Evolutionary conservation across 2,888 invertebrate genomes (phyloP).

Genomic region (Heliconius ethilla): DNA sequence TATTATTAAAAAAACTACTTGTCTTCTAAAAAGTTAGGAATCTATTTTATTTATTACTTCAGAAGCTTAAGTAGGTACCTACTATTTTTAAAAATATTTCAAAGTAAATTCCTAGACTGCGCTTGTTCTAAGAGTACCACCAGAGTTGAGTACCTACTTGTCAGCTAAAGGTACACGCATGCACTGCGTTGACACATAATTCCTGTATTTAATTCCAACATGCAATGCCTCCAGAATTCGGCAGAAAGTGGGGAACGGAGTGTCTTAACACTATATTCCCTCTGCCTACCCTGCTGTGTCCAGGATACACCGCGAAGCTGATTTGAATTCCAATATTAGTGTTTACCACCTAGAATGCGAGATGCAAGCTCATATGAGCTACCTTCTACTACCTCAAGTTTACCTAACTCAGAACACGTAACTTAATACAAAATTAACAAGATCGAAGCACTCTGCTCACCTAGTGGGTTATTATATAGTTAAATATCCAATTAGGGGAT

Average conservation of each 20-base stretch:
- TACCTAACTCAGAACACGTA: constrained; percentile 12
- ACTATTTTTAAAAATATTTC: neutral
- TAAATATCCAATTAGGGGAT: constrained; percentile 72
- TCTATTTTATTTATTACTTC: neutral
- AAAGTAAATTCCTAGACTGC: neutral
- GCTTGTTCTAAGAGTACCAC: neutral
- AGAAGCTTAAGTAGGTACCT: neutral
- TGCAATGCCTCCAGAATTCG: no score
- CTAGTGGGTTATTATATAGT: constrained; percentile 56
- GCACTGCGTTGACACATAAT: neutral
- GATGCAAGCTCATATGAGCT: neutral
- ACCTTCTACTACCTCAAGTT: neutral
- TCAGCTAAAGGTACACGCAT: neutral
- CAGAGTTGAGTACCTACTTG: neutral
- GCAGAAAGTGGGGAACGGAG: no score
- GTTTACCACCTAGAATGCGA: neutral
- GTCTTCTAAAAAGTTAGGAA: neutral
- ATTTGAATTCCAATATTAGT: neutral
- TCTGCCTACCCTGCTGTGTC: no score
- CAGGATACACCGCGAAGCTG: no score
- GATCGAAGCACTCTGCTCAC: constrained; percentile 38
- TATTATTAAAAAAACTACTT: neutral
- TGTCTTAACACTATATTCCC: no score
- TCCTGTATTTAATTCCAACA: neutral
- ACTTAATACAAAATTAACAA: constrained; percentile 38